Evolutionary conservation across 2,113 vertebrate genomes (phyloP).

Genomic region (Australoheros scitulus): DNA sequence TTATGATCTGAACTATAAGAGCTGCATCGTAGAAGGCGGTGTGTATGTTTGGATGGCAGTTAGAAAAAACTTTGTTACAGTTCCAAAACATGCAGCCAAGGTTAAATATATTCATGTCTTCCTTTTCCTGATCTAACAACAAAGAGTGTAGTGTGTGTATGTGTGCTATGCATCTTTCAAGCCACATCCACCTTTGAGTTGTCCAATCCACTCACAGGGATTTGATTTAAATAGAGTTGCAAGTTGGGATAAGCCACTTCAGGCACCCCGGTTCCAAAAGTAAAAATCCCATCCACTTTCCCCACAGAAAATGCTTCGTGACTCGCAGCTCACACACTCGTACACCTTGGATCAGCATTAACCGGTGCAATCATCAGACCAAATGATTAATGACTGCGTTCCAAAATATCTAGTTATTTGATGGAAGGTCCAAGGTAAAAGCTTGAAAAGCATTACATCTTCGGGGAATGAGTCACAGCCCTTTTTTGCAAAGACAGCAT

Average conservation of each 20-base stretch:
- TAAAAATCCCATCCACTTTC: neutral
- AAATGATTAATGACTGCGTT: constrained; percentile 1
- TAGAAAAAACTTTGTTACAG: neutral
- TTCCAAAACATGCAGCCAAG: neutral
- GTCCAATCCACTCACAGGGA: constrained; percentile 6
- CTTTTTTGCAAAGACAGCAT: neutral
- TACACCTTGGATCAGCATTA: neutral
- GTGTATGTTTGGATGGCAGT: neutral
- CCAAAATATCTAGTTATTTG: constrained; percentile 4
- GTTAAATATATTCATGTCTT: neutral
- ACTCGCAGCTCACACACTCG: neutral
- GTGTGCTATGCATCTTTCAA: neutral
- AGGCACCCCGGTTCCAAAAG: neutral
- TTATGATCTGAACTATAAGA: neutral
- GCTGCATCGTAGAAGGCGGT: neutral
- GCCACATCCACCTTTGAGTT: neutral
- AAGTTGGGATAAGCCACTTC: constrained; percentile 8
- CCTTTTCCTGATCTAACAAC: neutral
- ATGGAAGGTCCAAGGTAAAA: neutral
- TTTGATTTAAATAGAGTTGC: constrained; percentile 16
- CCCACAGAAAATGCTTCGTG: neutral
- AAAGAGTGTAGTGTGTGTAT: neutral
- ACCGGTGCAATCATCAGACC: neutral
- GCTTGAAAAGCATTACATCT: neutral
- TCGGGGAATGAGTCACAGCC: neutral